Conservation (phyloP, 1,140 invertebrate genomes). For the Drosophila oshimai region DNA sequence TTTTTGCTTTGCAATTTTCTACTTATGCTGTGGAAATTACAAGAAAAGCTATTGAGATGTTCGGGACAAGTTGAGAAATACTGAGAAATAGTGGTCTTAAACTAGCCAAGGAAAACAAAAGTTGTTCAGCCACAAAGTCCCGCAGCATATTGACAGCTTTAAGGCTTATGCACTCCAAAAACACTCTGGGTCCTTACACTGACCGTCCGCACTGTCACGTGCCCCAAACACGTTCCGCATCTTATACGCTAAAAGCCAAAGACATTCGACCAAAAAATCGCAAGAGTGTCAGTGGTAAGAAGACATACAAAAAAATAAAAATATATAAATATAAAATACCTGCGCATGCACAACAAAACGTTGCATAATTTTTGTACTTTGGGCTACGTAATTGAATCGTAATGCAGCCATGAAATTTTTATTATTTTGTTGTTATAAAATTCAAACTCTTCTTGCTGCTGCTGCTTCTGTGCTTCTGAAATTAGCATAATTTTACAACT, state of each 20-base stretch:
- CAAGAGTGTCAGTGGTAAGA: constrained; percentile 12
- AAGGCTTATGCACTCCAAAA: constrained; percentile 39
- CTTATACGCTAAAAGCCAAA: constrained; percentile 30
- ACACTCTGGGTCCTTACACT: constrained; percentile 2
- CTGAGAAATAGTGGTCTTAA: neutral
- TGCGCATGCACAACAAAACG: constrained; percentile 20
- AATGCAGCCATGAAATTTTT: constrained; percentile 55
- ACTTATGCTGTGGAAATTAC: constrained; percentile 23
- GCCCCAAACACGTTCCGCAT: constrained; percentile 20
- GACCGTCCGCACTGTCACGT: constrained; percentile 49
- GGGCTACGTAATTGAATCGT: constrained; percentile 63
- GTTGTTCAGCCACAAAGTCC: constrained; percentile 2
- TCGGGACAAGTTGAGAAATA: neutral
- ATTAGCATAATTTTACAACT: constrained; percentile 71
- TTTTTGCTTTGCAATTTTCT: constrained; percentile 6
- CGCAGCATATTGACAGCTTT: constrained; percentile 20
- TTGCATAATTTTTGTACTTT: constrained; percentile 30
- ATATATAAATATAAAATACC: constrained; percentile 21
- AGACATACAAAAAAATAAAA: constrained; percentile 6
- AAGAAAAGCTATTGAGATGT: constrained; percentile 18
- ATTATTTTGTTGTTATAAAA: constrained; percentile 58
- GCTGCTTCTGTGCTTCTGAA: constrained; percentile 16
- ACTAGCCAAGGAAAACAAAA: constrained; percentile 6
- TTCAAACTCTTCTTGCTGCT: constrained; percentile 44
- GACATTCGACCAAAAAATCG: neutral